These are phyloP conservation scores for Puma concolor DNA, from an alignment of 2,113 vertebrate genomes.

Conservation along the genomic window DNA sequence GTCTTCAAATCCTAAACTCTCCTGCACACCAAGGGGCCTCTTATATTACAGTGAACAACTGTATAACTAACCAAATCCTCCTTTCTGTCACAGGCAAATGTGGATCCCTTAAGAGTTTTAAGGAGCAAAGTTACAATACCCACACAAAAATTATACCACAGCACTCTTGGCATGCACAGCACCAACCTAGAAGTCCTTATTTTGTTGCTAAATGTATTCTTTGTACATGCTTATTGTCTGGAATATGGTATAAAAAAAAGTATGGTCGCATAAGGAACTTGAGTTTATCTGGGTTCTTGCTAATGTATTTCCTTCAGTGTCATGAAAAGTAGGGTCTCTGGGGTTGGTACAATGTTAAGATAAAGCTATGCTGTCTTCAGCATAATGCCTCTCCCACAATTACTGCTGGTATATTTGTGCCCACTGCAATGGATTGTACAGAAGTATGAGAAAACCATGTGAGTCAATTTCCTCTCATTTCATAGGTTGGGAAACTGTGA, in stretches of 20 bases:
- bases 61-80: slow-evolving; percentile 20
- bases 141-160: background rate
- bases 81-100: background rate
- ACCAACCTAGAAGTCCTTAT: background rate
- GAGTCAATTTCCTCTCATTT: background rate
- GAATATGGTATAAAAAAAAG: background rate
- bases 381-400: background rate
- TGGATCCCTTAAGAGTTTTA: slow-evolving; percentile 23
- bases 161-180: background rate
- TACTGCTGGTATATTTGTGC: background rate
- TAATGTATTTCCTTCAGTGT: background rate
- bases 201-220: slow-evolving; percentile 46
- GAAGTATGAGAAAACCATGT: background rate
- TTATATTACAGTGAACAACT: background rate
- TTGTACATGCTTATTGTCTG: background rate
- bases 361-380: background rate
- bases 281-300: background rate
- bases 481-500: background rate
- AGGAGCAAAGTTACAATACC: background rate
- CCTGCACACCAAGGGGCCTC: background rate
- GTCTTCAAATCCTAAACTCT: background rate
- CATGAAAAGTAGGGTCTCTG: background rate
- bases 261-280: slow-evolving; percentile 6
- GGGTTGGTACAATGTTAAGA: background rate
- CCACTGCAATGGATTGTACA: background rate